Percentiles rank a stretch among this genome's conserved stretches.
phyloP scores from a whole-genome alignment of 1,140 invertebrate genomes.

The Hylaeus volcanicus region DNA sequence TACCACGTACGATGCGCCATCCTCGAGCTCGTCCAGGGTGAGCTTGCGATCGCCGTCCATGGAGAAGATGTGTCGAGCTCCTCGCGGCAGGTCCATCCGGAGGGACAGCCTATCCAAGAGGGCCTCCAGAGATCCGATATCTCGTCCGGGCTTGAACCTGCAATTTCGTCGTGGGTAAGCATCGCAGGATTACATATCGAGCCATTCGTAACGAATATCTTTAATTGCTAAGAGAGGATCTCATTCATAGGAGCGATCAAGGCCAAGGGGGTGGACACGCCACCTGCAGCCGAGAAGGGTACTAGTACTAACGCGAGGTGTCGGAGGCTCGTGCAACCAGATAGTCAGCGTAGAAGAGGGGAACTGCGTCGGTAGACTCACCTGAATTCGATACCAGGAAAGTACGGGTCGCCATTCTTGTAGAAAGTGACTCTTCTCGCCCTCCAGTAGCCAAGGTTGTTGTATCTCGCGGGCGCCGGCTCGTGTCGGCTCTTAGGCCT shows the following conservation, averaged over 20 bases:
- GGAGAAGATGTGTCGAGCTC: constrained; percentile 94
- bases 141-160: constrained; percentile 90
- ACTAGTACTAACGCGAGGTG: background rate
- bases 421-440: constrained; percentile 93
- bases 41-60: constrained; percentile 93
- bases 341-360: background rate
- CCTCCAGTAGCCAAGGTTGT: constrained; percentile 92
- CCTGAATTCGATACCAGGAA: constrained; percentile 92
- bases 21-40: constrained; percentile 91
- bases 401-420: constrained; percentile 95
- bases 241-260: constrained; percentile 48
- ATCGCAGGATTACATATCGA: too few species aligned
- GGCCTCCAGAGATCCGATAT: constrained; percentile 92
- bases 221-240: background rate
- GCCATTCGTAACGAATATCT: too few species aligned
- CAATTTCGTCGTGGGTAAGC: background rate
- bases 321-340: background rate
- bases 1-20: constrained; percentile 94
- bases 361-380: constrained; percentile 37
- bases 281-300: constrained; percentile 29
- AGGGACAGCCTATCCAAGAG: constrained; percentile 91
- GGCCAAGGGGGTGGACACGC: constrained; percentile 35
- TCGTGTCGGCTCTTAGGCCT: constrained; percentile 80
- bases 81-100: constrained; percentile 89
- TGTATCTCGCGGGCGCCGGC: constrained; percentile 84